A percentile compares a stretch with the other conserved stretches of the same genome.
phyloP scores from a whole-genome alignment of 2,113 vertebrate species.

The Sporophila hypoxantha region DNA sequence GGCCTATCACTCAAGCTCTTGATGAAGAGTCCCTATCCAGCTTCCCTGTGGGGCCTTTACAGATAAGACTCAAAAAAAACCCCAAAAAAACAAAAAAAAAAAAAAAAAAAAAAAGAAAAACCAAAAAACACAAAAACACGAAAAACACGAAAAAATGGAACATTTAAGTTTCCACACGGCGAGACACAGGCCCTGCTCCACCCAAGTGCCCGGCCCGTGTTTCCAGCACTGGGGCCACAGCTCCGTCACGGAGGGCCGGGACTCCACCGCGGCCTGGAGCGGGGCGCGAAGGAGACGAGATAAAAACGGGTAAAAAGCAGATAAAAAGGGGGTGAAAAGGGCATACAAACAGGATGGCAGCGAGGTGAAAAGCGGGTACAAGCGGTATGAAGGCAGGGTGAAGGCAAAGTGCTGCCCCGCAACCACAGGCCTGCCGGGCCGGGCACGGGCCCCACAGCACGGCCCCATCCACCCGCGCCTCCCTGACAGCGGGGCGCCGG shows the following conservation, averaged over 20 bases:
- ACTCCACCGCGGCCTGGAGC: neutral
- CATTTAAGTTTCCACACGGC: neutral
- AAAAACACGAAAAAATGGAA: rapidly evolving
- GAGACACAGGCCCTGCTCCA: neutral
- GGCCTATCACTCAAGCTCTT: neutral
- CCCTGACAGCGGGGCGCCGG: neutral
- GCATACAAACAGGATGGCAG: rapidly evolving
- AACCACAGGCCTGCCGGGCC: neutral
- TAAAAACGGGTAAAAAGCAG: rapidly evolving
- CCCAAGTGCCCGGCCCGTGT: neutral
- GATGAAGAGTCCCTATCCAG: neutral
- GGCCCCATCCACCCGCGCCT: neutral
- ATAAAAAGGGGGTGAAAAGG: rapidly evolving
- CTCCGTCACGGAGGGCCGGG: neutral
- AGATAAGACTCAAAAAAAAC: neutral
- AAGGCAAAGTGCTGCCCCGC: neutral
- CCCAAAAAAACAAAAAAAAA: rapidly evolving
- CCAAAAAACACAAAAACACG: too few relatives aligned
- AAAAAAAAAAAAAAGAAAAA: too few relatives aligned
- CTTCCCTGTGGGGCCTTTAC: neutral
- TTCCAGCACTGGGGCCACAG: neutral
- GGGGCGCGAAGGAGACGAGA: rapidly evolving
- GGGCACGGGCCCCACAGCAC: neutral
- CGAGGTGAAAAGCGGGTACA: rapidly evolving
- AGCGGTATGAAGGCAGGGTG: neutral